phyloP scores from a whole-genome alignment of 2,888 invertebrate genomes.

The Anthrax anthrax region DNA sequence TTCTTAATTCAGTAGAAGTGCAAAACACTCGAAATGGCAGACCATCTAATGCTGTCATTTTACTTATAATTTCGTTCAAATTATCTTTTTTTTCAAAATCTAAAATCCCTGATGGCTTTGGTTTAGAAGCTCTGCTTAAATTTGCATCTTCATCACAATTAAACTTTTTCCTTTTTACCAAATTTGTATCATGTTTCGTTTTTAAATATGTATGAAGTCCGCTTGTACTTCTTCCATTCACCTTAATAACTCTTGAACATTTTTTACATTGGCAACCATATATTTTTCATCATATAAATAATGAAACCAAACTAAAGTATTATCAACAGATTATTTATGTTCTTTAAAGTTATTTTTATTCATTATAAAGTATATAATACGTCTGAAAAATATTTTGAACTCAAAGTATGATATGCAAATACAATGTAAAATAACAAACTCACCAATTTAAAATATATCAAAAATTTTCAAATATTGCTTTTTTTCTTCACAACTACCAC shows the following conservation, averaged over 20 bases:
- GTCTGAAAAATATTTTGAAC: no score
- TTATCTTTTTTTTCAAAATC: neutral
- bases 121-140: neutral
- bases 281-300: neutral
- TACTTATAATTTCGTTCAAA: neutral
- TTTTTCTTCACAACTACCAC: no score
- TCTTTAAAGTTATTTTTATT: neutral
- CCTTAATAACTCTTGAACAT: no score
- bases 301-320: neutral
- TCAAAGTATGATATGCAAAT: no score
- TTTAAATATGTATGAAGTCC: neutral
- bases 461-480: no score
- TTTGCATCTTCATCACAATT: neutral
- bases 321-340: neutral
- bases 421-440: no score
- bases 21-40: constrained; percentile 2
- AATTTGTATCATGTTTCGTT: neutral
- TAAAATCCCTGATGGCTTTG: neutral
- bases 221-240: no score
- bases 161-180: neutral
- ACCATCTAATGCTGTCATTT: constrained; percentile 2
- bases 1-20: constrained; percentile 1
- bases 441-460: neutral
- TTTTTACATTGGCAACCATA: no score
- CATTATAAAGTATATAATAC: neutral